Evolutionary conservation across 2,888 invertebrate species (phyloP).

Genomic region (Ditylenchus weischeri): DNA sequence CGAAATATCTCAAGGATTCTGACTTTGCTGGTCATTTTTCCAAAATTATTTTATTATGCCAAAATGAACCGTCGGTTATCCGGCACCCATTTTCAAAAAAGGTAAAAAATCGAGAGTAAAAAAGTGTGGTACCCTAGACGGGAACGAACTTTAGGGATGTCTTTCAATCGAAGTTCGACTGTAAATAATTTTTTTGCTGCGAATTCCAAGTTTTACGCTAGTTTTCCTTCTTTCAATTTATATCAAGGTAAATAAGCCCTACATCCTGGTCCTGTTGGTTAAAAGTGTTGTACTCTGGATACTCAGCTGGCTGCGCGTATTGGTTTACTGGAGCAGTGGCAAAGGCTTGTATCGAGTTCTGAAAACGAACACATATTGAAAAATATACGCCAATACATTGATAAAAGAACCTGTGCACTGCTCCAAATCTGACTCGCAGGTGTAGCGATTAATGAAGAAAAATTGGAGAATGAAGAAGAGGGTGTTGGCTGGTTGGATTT

Average conservation of each 20-base stretch:
- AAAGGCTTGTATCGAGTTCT: constrained; percentile 28
- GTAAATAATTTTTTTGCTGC: no score
- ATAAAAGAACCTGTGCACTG: constrained; percentile 46
- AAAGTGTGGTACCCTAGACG: no score
- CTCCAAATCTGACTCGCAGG: constrained; percentile 54
- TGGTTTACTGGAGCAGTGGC: constrained; percentile 21
- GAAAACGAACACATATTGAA: not conserved
- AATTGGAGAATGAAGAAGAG: constrained; percentile 30
- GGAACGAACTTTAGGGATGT: no score
- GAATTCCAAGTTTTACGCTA: no score
- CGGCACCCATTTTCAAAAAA: no score
- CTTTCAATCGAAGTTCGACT: no score
- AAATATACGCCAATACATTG: not conserved
- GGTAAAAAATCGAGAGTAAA: no score
- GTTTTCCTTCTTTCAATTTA: not conserved
- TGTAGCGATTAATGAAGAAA: constrained; percentile 49
- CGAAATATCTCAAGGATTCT: no score
- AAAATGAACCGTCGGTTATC: no score
- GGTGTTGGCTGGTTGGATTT: not conserved
- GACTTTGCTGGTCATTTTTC: no score
- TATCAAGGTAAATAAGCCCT: not conserved
- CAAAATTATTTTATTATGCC: no score
- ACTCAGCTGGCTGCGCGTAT: constrained; percentile 14
- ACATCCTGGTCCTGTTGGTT: constrained; percentile 6
- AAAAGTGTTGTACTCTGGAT: not conserved